Evolutionary conservation across 2,113 vertebrate genomes (phyloP).

Genomic region (Thamnophis sirtalis): DNA sequence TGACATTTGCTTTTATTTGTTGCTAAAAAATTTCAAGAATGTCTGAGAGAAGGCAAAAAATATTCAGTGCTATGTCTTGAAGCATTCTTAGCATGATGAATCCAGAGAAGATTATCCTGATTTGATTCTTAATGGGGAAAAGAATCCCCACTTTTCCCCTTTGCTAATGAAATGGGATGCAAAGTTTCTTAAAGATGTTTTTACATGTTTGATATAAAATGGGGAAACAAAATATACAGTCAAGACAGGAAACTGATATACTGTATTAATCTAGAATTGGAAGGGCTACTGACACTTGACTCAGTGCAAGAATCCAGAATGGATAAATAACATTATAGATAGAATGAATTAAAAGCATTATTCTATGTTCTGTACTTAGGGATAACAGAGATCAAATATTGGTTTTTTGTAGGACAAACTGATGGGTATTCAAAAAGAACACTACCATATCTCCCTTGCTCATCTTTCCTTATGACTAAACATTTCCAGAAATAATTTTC

Average conservation of each 20-base stretch:
- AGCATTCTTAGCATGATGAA: not conserved
- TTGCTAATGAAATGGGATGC: not conserved
- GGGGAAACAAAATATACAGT: not conserved
- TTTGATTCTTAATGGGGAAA: not conserved
- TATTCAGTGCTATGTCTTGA: not conserved
- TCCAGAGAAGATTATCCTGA: not conserved
- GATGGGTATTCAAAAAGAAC: not conserved
- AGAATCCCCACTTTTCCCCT: not conserved
- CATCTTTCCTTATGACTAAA: not conserved
- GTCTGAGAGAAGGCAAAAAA: slow-evolving; percentile 34
- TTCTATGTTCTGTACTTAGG: not conserved
- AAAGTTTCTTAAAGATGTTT: not conserved
- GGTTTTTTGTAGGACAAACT: not conserved
- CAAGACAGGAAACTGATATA: not conserved
- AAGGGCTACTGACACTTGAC: not conserved
- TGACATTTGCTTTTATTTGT: slow-evolving; percentile 56
- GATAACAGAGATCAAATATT: not conserved
- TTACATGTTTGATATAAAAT: not conserved
- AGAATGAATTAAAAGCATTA: not conserved
- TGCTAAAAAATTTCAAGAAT: slow-evolving; percentile 37
- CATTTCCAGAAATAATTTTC: not conserved
- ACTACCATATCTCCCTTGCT: not conserved
- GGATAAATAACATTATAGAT: not conserved
- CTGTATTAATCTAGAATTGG: not conserved
- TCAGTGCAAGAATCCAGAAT: not conserved